phyloP scores from a whole-genome alignment of 2,888 invertebrate species.

The Halictus quadricinctus region DNA sequence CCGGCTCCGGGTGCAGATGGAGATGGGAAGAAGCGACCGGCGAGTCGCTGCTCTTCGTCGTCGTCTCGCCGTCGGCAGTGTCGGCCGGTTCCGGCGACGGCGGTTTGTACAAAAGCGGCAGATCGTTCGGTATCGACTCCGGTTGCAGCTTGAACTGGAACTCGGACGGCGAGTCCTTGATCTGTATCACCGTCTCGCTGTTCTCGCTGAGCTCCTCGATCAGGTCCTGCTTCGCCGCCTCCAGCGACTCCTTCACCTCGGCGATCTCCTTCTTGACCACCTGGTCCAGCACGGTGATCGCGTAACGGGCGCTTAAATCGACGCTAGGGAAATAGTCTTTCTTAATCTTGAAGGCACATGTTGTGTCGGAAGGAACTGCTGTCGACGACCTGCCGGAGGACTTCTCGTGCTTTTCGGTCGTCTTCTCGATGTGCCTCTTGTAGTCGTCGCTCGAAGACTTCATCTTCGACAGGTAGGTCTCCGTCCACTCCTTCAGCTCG shows the following conservation, averaged over 20 bases:
- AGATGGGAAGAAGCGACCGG: conserved; percentile 58
- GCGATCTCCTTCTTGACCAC: conserved; percentile 88
- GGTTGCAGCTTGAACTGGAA: conserved; percentile 87
- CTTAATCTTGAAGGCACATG: conserved; percentile 83
- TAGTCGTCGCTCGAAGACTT: conserved; percentile 74
- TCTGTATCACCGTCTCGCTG: conserved; percentile 83
- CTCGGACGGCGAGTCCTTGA: conserved; percentile 89
- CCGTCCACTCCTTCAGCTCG: conserved; percentile 65
- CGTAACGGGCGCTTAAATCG: conserved; percentile 79
- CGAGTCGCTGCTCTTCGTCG: conserved; percentile 62
- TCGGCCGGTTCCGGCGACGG: conserved; percentile 77
- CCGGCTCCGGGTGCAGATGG: conserved; percentile 59
- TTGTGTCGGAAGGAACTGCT: conserved; percentile 65
- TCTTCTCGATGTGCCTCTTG: conserved; percentile 71
- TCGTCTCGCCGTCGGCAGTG: neutral
- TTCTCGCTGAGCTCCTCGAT: conserved; percentile 87
- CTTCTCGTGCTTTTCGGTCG: conserved; percentile 73
- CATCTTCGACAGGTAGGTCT: conserved; percentile 65
- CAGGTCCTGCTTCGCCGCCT: conserved; percentile 88
- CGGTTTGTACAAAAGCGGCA: conserved; percentile 82
- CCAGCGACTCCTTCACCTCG: conserved; percentile 88
- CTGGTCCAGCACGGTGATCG: conserved; percentile 80
- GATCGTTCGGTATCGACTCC: conserved; percentile 86
- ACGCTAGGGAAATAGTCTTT: conserved; percentile 77
- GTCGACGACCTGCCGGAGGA: conserved; percentile 64